Percentiles rank a stretch among this genome's conserved stretches.
Conservation (phyloP, 2,113 vertebrate species). For the Apus apus region DNA sequence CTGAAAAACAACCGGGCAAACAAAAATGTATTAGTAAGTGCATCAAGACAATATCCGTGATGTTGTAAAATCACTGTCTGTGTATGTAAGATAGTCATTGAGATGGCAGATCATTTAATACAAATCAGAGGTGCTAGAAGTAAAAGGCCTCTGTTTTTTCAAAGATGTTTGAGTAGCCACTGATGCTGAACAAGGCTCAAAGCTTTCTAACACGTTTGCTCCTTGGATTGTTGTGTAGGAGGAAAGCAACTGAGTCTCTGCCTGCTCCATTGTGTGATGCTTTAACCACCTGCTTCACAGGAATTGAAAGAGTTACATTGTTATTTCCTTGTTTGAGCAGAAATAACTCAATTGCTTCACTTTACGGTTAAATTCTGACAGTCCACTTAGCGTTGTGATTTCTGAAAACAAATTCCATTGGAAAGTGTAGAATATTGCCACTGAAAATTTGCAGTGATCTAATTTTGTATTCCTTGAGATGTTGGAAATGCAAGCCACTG, state of each 20-base stretch:
- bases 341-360: conserved; percentile 15
- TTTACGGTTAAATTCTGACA: background rate
- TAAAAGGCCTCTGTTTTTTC: background rate
- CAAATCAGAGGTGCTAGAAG: background rate
- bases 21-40: background rate
- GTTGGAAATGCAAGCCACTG: conserved; percentile 66
- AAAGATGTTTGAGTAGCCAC: background rate
- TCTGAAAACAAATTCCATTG: background rate
- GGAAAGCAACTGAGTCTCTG: background rate
- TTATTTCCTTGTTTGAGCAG: conserved; percentile 11
- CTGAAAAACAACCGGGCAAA: background rate
- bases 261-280: background rate
- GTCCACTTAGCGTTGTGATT: background rate
- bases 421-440: conserved; percentile 3
- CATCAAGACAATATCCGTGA: background rate
- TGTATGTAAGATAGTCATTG: background rate
- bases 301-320: background rate
- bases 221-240: background rate
- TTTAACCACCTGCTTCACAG: background rate
- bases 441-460: background rate
- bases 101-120: background rate
- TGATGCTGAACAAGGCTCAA: background rate
- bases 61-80: background rate
- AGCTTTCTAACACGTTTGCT: background rate
- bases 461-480: conserved; percentile 56